Evolutionary conservation across 2,797 vertebrate species (phyloP), one percentile per base, ranked within the genome.

Genomic region (Crypturellus tataupa): DNA sequence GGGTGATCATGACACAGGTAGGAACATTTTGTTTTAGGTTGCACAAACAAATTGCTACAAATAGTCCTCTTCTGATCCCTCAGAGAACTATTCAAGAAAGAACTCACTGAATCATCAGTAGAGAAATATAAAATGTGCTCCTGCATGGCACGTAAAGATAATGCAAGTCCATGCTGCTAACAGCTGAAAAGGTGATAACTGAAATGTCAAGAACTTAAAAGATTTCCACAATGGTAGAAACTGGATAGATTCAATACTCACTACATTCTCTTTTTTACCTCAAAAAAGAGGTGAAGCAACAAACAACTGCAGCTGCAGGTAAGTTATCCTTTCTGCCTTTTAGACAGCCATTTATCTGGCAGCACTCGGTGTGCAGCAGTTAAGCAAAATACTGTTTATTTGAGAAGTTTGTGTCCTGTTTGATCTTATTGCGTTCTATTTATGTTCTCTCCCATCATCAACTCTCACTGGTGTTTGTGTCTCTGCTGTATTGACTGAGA

Each of bases 401-500:
- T 46, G 5, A 73, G 64, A 80, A 51, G 23, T 53, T 6, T 46
- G 20, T 65, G 47, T 44, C 33, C 55, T 58, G 85, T 76, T 47
- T 69, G 47, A 88, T 58, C 63, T 65, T 24, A 37, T 79, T 87
- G 62, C 69, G 8, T 18, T 17, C 53, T 88, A 24, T 47, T 31
- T 56, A 33, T 47, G 67, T 69, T 87, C 56, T 70, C 53, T 70
- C 69, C 77, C 56, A 85, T 75, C 80, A 94, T 24, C 69, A 94
- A 58, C 62, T 92, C 70, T 58, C 78, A 83, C 59, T 71, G 91
- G 87, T 40, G 59, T 93, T 75, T 90, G 39, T 44, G 8, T 84
- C 82, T 78, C 90, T 47, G 71, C 69, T 95, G 49, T 83, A 78
- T 65, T 78, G 92, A 87, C 80, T 84, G 83, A 88, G 86, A 93